phyloP scores from a whole-genome alignment of 2,888 invertebrate genomes.

The Melangyna quadrimaculata region DNA sequence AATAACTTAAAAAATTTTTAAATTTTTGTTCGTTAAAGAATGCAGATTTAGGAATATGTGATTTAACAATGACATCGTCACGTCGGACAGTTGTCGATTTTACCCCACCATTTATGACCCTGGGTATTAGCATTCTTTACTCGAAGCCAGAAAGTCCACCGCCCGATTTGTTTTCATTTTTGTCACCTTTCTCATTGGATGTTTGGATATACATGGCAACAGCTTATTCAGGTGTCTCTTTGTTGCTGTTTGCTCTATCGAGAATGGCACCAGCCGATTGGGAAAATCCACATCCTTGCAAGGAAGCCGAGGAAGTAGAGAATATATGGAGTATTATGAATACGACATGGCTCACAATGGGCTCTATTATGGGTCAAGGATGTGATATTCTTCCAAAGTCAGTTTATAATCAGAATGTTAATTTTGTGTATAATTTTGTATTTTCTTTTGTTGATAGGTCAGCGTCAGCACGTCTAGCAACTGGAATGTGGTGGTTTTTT shows the following conservation, averaged over 20 bases:
- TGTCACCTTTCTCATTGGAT: conserved; percentile 92
- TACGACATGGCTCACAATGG: conserved; percentile 96
- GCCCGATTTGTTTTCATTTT: conserved; percentile 93
- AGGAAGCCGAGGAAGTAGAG: conserved; percentile 91
- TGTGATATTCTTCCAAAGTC: conserved; percentile 95
- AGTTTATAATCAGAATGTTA: conserved; percentile 64
- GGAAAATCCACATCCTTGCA: conserved; percentile 96
- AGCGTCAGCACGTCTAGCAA: conserved; percentile 92
- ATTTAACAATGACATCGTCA: conserved; percentile 96
- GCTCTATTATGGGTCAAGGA: conserved; percentile 95
- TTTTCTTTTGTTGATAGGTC: conserved; percentile 84
- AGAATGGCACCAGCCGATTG: conserved; percentile 95
- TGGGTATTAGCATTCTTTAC: conserved; percentile 95
- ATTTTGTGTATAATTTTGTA: not conserved
- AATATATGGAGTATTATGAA: conserved; percentile 94
- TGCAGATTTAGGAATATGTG: conserved; percentile 97
- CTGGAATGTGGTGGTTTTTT: conserved; percentile 97
- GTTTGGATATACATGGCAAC: conserved; percentile 96
- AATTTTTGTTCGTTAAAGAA: conserved; percentile 84
- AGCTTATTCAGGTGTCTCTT: conserved; percentile 92
- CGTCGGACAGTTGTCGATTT: conserved; percentile 94
- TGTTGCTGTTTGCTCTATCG: conserved; percentile 90
- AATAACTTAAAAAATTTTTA: not conserved
- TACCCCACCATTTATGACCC: conserved; percentile 98
- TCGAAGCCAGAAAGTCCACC: conserved; percentile 88